These are phyloP conservation scores for Antheraea pernyi DNA, from an alignment of 1,140 invertebrate genomes.

Conservation along the genomic window DNA sequence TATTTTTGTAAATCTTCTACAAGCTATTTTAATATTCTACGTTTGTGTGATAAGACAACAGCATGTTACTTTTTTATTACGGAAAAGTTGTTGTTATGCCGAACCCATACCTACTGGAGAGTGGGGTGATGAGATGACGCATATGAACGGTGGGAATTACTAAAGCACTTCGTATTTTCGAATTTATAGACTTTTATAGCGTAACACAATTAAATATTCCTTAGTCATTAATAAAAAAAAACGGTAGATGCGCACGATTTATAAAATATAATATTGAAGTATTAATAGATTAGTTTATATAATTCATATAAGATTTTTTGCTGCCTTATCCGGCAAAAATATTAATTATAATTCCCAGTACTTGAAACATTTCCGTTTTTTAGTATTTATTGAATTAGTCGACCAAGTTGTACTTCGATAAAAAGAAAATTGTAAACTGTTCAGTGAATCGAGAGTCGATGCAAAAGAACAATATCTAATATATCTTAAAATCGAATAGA, in stretches of 20 bases:
- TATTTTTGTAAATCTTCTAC: conserved; percentile 86
- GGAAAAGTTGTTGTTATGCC: conserved; percentile 88
- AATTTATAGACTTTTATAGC: not conserved
- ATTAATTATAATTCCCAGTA: too few relatives aligned
- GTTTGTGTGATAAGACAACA: conserved; percentile 87
- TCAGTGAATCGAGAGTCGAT: too few relatives aligned
- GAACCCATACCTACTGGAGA: conserved; percentile 84
- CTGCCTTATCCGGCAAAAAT: too few relatives aligned
- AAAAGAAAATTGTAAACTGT: too few relatives aligned
- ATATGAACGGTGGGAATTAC: conserved; percentile 87
- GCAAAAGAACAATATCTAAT: too few relatives aligned
- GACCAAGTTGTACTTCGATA: too few relatives aligned
- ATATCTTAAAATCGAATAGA: too few relatives aligned
- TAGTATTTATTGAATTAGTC: too few relatives aligned
- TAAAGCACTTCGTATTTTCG: conserved; percentile 22
- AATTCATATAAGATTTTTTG: too few relatives aligned
- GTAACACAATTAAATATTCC: not conserved
- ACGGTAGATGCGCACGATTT: not conserved
- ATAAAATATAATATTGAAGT: not conserved
- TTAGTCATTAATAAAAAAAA: not conserved
- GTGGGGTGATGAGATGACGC: conserved; percentile 93
- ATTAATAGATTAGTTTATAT: not conserved
- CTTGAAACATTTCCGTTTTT: too few relatives aligned
- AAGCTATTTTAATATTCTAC: conserved; percentile 87
- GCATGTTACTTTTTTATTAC: conserved; percentile 87